Evolutionary conservation across 2,113 vertebrate species (phyloP), one percentile per base, ranked within the genome.

Genomic region (Oreochromis tanganicae): DNA sequence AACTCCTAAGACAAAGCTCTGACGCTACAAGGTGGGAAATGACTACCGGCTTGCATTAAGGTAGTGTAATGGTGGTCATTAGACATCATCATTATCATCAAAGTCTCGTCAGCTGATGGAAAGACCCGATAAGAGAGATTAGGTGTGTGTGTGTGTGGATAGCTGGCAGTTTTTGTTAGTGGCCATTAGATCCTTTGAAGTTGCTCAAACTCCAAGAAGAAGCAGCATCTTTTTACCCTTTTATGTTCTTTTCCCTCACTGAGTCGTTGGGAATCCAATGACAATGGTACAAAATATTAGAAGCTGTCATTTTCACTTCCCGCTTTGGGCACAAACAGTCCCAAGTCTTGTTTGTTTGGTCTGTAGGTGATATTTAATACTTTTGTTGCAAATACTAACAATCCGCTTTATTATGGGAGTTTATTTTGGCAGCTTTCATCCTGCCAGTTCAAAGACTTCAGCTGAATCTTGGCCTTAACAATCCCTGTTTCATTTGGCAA

Each of bases 11-110:
- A 87, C 92, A 71, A 73, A 89, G 81, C 87, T 88, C 43, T 12
- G 3, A 54, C 41, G 82, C 63, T 81, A 61, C 73, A n/a, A 75
- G 85, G 16, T 71, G 61, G 32, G 46, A 85, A 85, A 89, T 82
- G 82, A 86, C 59, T 48, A 11, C 85, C 1, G 16, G 85, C 85
- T 29, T 50, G 71, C 57, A 86, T 81, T 83, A 43, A 85, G 84
- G 82, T 43, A 75, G 85, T 16, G 63, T 88, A 87, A 90, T 84
- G 89, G 83, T 73, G 27, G 81, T 84, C 89, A 82, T 93, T 93
- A 92, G 84, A 91, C 66, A 36, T 63, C 3, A 54, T 63, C 81
- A 89, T 90, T 90, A 92, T 83, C 91, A 89, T 94, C 88, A 93
- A 89, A 88, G 85, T 84, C 87, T 82, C 87, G 88, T 90, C 84